Base-by-base conservation (phyloP, 2,888 invertebrate species). In the Tholera decimalis region DNA sequence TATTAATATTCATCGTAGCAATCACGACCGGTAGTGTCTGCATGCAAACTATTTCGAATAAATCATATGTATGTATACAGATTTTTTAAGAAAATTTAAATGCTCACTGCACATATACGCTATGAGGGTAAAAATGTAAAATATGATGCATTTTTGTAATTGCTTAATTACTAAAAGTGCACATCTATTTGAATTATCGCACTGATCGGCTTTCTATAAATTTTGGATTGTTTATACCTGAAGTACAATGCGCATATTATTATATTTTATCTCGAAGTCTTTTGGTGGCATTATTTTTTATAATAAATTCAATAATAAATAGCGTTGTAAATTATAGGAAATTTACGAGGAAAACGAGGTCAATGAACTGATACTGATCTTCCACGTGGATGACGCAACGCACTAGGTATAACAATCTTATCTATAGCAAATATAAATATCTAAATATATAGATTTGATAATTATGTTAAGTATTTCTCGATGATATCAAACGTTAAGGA, bases 321-420 rank as follows among this genome's bases (percentile, higher is more conserved):
- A 60, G 54, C 20, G 13, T 61, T 64, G 15, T 69, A 63, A 63
- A 60, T 44, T 43, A 54, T 64, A 69, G 57, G 69, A 75, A 69
- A 65, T 59, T 64, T 68, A 53, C 58, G 37, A 49, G 24, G 56
- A 54, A 61, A 78, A 62, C 43, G 53, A 74, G 85, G 83, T 84
- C 82, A 82, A 80, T 84, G 69, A 85, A 80, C 87, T 70, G 73
- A 81, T 83, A 83, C 67, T 56, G 55, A 75, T 77, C 60, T 77
- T 68, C 68, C 86, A 88, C 83, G 87, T 86, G 85, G 50, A 71
- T 82, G 74, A 78, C 75, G 73, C 79, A 82, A 81, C 56, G 39
- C 22, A 30, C 50, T 37, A 33, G 47, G 49, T 67, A 62, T 64
- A 59, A 72, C 82, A 81, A 86, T 86, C 84, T 85, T 85, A 87